phyloP scores from a whole-genome alignment of 2,797 vertebrate genomes.

The Heliangelus exortis region DNA sequence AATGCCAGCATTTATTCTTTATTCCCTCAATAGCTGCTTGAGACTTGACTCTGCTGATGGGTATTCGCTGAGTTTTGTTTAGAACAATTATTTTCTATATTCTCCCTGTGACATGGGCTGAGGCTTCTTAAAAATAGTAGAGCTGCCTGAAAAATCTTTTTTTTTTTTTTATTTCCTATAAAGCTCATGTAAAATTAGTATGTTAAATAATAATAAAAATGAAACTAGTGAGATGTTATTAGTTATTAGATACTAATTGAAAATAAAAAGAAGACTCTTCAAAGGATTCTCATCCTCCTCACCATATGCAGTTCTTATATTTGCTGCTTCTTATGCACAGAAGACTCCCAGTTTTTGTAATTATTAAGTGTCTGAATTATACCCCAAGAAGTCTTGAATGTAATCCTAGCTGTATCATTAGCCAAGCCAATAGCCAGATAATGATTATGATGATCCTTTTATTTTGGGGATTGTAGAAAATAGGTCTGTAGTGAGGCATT shows the following conservation, averaged over 20 bases:
- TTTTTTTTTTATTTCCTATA: fast-evolving
- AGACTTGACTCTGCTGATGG: not conserved
- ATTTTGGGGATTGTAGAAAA: fast-evolving
- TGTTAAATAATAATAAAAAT: not conserved
- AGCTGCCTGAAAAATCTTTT: not conserved
- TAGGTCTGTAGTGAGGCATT: not conserved
- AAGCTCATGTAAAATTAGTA: not conserved
- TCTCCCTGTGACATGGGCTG: not conserved
- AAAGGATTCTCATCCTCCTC: not conserved
- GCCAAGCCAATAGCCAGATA: not conserved
- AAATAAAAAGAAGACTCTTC: not conserved
- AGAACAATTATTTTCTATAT: not conserved
- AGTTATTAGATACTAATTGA: not conserved
- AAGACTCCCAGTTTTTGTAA: not conserved
- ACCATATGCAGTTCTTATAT: not conserved
- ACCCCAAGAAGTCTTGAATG: not conserved
- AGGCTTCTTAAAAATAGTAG: not conserved
- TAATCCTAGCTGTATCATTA: not conserved
- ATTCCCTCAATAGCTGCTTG: not conserved
- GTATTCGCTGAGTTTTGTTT: not conserved
- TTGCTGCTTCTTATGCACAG: not conserved
- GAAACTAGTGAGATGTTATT: not conserved
- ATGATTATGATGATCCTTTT: not conserved
- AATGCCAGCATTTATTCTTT: not conserved
- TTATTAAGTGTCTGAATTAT: not conserved